These are phyloP conservation scores for Gryllus longicercus DNA, from an alignment of 2,888 invertebrate species.

Conservation along the genomic window DNA sequence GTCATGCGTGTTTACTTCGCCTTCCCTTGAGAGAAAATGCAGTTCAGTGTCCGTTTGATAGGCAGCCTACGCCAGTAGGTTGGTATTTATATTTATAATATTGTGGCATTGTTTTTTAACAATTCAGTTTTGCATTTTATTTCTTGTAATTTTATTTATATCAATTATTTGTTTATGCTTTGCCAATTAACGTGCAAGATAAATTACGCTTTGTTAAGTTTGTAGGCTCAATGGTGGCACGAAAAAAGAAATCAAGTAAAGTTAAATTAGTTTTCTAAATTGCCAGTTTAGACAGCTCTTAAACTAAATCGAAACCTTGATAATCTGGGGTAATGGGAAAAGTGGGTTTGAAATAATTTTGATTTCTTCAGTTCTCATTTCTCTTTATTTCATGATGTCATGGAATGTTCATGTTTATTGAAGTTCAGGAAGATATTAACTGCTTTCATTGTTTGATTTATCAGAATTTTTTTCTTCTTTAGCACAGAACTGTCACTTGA, in stretches of 20 bases:
- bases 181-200: no score
- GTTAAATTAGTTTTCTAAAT: no score
- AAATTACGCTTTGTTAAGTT: no score
- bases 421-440: neutral
- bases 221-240: no score
- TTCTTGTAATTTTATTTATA: no score
- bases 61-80: slow-evolving; percentile 54
- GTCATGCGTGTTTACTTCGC: slow-evolving; percentile 54
- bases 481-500: neutral
- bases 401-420: neutral
- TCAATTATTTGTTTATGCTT: no score
- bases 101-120: neutral
- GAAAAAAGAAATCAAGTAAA: no score
- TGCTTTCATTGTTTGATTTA: neutral
- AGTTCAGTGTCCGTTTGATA: slow-evolving; percentile 56
- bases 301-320: no score
- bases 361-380: neutral
- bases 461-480: neutral
- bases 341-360: neutral
- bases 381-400: neutral
- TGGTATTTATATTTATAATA: slow-evolving; percentile 30
- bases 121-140: neutral
- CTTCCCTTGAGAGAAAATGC: slow-evolving; percentile 48
- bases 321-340: no score
- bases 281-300: no score